Conservation (phyloP, 2,113 vertebrate species). For the Xiphophorus hellerii region DNA sequence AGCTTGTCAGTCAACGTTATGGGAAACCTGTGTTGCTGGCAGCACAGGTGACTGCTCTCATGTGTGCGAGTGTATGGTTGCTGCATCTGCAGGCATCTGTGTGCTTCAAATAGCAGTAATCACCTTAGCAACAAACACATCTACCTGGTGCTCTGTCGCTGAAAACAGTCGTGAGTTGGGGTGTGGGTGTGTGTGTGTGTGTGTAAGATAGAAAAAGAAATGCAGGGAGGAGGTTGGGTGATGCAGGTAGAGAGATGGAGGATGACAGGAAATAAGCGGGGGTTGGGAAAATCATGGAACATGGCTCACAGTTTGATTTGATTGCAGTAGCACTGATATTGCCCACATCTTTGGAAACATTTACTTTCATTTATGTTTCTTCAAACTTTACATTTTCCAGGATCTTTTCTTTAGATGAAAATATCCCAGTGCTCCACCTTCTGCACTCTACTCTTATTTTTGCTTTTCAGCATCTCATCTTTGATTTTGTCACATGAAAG, state of each 20-base stretch:
- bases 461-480: slow-evolving; percentile 21
- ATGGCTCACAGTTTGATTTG: slow-evolving; percentile 42
- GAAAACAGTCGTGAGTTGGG: slow-evolving; percentile 16
- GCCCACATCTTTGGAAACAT: slow-evolving; percentile 16
- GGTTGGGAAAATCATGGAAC: slow-evolving; percentile 29
- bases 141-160: slow-evolving; percentile 35
- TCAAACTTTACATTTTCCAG: slow-evolving; percentile 34
- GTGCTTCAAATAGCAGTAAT: slow-evolving; percentile 55
- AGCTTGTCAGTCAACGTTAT: slow-evolving; percentile 48
- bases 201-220: slow-evolving; percentile 21
- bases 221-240: slow-evolving; percentile 33
- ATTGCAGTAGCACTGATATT: slow-evolving; percentile 19
- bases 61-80: slow-evolving; percentile 7
- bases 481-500: slow-evolving; percentile 46
- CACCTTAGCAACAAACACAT: slow-evolving; percentile 68
- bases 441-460: slow-evolving; percentile 13
- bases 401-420: slow-evolving; percentile 32
- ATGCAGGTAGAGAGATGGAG: slow-evolving; percentile 34
- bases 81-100: slow-evolving; percentile 22
- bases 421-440: slow-evolving; percentile 6
- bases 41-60: slow-evolving; percentile 38
- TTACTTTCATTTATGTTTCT: slow-evolving; percentile 24
- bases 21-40: slow-evolving; percentile 44
- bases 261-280: slow-evolving; percentile 43
- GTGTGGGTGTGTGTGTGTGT: background rate